Conservation (phyloP, 2,888 invertebrate genomes). For the Cheilosia soror region DNA sequence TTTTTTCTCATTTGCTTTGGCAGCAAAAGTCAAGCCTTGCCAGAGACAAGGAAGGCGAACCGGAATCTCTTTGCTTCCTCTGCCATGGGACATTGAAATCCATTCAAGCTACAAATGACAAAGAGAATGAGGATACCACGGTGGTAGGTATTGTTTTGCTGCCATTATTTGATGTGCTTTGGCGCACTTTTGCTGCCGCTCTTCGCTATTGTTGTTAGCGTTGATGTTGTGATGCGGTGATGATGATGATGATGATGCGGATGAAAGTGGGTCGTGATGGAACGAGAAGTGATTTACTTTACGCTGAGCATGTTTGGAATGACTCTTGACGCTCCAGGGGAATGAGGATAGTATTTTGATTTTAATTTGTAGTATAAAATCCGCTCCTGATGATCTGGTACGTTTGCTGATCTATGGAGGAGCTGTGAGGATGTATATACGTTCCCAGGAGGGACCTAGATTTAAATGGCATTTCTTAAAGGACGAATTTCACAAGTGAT, state of each 20-base stretch:
- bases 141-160: constrained; percentile 56
- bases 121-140: constrained; percentile 48
- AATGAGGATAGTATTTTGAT: constrained; percentile 52
- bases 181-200: constrained; percentile 45
- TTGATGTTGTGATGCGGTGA: constrained; percentile 19
- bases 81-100: constrained; percentile 42
- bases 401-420: constrained; percentile 20
- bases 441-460: too few relatives aligned
- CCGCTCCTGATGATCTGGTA: constrained; percentile 51
- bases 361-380: constrained; percentile 68
- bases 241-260: constrained; percentile 40
- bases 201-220: constrained; percentile 45
- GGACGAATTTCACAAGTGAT: too few relatives aligned
- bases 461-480: background rate
- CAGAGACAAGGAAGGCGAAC: constrained; percentile 36
- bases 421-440: background rate
- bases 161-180: constrained; percentile 64
- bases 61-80: constrained; percentile 60
- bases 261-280: constrained; percentile 53
- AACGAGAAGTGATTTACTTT: constrained; percentile 58
- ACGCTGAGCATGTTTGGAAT: constrained; percentile 14
- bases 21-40: constrained; percentile 57
- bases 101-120: constrained; percentile 63
- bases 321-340: constrained; percentile 25
- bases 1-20: constrained; percentile 48